Conservation (phyloP, 2,113 vertebrate genomes). For the Cheirogaleus medius region DNA sequence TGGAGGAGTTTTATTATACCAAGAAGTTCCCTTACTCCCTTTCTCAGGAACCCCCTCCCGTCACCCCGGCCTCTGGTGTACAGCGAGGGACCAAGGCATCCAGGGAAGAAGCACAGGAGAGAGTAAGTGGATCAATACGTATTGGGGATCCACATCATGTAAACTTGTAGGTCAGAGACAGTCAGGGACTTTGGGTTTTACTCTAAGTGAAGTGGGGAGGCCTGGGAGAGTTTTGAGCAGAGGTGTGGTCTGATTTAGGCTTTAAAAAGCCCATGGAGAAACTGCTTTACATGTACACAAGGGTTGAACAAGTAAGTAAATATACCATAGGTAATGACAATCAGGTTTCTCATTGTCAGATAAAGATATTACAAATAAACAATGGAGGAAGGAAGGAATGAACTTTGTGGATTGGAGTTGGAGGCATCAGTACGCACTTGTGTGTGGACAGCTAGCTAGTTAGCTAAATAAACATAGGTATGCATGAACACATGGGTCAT, state of each 20-base stretch:
- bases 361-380: neutral
- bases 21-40: neutral
- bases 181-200: neutral
- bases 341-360: neutral
- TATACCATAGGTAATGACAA: neutral
- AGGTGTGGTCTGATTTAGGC: neutral
- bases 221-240: neutral
- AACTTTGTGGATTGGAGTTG: neutral
- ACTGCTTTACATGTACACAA: neutral
- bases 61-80: neutral
- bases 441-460: neutral
- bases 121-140: neutral
- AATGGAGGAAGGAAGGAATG: neutral
- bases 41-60: neutral
- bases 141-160: neutral
- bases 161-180: neutral
- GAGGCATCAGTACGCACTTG: neutral
- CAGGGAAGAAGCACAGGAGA: neutral
- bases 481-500: too few species aligned
- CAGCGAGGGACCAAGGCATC: neutral
- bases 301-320: neutral
- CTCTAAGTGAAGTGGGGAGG: neutral
- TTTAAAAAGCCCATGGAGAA: neutral
- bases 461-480: neutral
- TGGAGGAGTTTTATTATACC: neutral